These are phyloP conservation scores for Mugil cephalus DNA, from an alignment of 2,113 vertebrate genomes.

Conservation along the genomic window DNA sequence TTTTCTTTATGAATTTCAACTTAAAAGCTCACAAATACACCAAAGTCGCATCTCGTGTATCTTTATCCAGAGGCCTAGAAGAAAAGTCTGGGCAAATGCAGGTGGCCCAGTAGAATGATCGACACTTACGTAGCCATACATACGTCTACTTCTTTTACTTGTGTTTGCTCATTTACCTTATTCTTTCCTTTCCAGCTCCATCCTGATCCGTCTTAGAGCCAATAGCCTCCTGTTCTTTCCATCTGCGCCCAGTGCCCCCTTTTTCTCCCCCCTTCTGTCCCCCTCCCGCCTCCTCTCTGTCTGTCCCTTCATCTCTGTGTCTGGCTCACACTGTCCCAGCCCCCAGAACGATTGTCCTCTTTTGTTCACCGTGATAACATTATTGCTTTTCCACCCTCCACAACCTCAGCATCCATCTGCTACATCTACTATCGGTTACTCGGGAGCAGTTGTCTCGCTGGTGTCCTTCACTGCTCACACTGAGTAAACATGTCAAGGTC, in stretches of 20 bases:
- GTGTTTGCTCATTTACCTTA: neutral
- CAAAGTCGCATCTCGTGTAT: too few species aligned
- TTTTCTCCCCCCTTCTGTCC: neutral
- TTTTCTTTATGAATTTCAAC: too few species aligned
- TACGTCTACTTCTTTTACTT: constrained; percentile 6
- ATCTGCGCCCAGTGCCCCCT: constrained; percentile 1
- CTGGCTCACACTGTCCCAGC: constrained; percentile 1
- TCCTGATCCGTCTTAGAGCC: constrained; percentile 1
- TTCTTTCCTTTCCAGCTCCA: neutral
- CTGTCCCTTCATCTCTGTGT: neutral
- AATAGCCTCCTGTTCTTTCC: neutral
- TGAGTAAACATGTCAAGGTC: constrained; percentile 16
- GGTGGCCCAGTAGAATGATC: constrained; percentile 38
- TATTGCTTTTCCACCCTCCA: constrained; percentile 2
- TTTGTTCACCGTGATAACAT: constrained; percentile 30
- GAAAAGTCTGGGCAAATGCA: constrained; percentile 28
- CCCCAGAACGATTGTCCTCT: neutral
- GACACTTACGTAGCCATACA: constrained; percentile 54
- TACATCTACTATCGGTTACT: constrained; percentile 18
- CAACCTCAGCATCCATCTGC: constrained; percentile 30
- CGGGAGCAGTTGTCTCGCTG: neutral
- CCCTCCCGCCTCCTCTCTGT: neutral
- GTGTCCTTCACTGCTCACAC: constrained; percentile 19
- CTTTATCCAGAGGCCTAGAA: neutral
- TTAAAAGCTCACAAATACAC: too few species aligned